phyloP scores from a whole-genome alignment of 2,888 invertebrate genomes.

The Lacanobia wlatinum region DNA sequence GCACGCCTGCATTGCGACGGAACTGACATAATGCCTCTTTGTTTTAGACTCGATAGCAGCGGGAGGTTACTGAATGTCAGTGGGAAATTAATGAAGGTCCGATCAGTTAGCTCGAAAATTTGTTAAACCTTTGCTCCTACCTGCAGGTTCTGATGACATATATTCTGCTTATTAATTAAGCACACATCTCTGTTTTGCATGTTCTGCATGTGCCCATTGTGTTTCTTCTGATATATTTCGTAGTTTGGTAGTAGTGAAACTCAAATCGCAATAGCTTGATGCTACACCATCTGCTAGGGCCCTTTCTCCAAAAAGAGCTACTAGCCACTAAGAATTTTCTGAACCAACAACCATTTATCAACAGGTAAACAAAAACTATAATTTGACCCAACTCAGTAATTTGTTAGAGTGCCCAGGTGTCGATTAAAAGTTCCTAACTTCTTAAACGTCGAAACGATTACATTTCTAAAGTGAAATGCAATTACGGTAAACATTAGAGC shows the following conservation, averaged over 20 bases:
- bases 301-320: constrained; percentile 23
- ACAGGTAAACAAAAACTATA: constrained; percentile 44
- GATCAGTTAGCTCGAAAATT: constrained; percentile 56
- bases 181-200: constrained; percentile 34
- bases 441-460: constrained; percentile 63
- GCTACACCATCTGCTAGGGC: constrained; percentile 10
- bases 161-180: constrained; percentile 47
- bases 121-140: constrained; percentile 44
- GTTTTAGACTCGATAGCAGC: constrained; percentile 69
- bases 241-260: neutral
- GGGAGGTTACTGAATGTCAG: constrained; percentile 67
- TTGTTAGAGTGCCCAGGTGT: constrained; percentile 62
- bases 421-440: constrained; percentile 62
- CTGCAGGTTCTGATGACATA: constrained; percentile 49
- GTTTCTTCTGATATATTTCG: neutral
- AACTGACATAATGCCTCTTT: constrained; percentile 76
- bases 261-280: neutral
- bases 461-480: constrained; percentile 56
- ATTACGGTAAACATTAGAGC: constrained; percentile 76
- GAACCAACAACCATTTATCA: constrained; percentile 63
- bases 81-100: constrained; percentile 62
- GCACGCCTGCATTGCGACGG: constrained; percentile 48
- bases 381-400: constrained; percentile 56
- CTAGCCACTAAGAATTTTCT: constrained; percentile 7
- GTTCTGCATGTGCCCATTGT: neutral